Evolutionary conservation across 2,797 vertebrate genomes (phyloP).

Genomic region (Lepilemur ruficaudatus): DNA sequence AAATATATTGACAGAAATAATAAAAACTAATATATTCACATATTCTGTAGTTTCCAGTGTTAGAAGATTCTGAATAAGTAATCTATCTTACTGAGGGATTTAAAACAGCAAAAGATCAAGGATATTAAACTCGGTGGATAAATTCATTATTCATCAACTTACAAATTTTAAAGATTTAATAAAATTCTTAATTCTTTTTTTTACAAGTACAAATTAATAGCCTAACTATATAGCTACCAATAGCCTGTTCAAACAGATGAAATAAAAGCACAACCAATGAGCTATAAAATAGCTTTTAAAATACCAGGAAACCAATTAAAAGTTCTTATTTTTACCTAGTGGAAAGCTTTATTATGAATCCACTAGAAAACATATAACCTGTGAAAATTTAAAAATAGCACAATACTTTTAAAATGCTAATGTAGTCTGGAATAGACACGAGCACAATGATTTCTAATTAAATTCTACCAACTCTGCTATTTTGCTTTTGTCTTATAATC

Average conservation of each 20-base stretch:
- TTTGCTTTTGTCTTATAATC: constrained; percentile 6
- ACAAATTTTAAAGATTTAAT: background rate
- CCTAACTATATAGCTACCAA: background rate
- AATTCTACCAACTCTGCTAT: background rate
- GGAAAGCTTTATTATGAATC: constrained; percentile 28
- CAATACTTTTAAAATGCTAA: constrained; percentile 12
- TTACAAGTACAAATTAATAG: background rate
- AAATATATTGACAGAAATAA: constrained; percentile 28
- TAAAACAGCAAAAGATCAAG: constrained; percentile 19
- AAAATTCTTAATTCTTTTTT: constrained; percentile 16
- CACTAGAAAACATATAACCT: background rate
- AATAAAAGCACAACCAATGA: background rate
- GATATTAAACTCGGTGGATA: background rate
- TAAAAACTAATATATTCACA: constrained; percentile 7
- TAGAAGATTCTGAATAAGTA: background rate
- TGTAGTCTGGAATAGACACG: background rate
- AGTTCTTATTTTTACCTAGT: background rate
- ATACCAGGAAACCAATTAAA: background rate
- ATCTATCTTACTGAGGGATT: background rate
- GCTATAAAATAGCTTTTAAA: background rate
- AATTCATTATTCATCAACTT: constrained; percentile 26
- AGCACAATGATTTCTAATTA: background rate
- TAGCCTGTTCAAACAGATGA: background rate
- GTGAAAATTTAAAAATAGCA: constrained; percentile 13
- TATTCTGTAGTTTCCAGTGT: background rate